Base-by-base conservation (phyloP, 2,797 vertebrate species). In the Sylvilagus floridanus region DNA sequence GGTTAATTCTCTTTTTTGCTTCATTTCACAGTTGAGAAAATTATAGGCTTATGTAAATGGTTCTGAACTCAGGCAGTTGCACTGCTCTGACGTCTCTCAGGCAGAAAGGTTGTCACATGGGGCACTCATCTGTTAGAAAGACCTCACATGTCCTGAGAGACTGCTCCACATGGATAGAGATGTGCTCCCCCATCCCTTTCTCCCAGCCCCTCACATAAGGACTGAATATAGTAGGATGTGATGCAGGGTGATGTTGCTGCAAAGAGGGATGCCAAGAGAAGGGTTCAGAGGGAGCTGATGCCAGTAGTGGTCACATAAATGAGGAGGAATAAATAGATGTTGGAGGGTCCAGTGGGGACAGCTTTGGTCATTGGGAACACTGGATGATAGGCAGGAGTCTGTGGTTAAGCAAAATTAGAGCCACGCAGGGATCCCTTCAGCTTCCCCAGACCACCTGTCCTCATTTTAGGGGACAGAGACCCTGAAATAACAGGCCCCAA, bases 221-320 rank as follows among this genome's bases (percentile, higher is more conserved):
- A 98, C 98, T n/a, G 98, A 98, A 71, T 97, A 97, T 84, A 99
- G 98, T 12, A 99, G 98, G 78, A 98, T 98, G 94, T 95, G 90
- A 96, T 99, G 99, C 97, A 99, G 97, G 88, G 97, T 97, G 2
- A 97, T 97, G 0, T 99, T 0, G 98, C 99, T 7, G 99, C 99
- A 1, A 99, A 99, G 28, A 99, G 98, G 96, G 99, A 98, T 0
- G 99, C 99, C 42, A 99, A 98, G 65, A 99, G 87, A 9, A 99
- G 98, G 0, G 99, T 99, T 97, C 99, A 99, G 95, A 99, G 24
- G 0, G 99, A 99, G 98, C 99, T 99, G 57, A 98, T 98, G 0
- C 95, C 98, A 2, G 99, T 99, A 24, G 99, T 98, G 94, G 98
- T 98, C 17, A 98, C 98, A 37, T 99, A 99, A 63, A 99, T 98